These are phyloP conservation scores for Dynastes hyllus DNA, from an alignment of 2,888 invertebrate genomes.

Conservation along the genomic window DNA sequence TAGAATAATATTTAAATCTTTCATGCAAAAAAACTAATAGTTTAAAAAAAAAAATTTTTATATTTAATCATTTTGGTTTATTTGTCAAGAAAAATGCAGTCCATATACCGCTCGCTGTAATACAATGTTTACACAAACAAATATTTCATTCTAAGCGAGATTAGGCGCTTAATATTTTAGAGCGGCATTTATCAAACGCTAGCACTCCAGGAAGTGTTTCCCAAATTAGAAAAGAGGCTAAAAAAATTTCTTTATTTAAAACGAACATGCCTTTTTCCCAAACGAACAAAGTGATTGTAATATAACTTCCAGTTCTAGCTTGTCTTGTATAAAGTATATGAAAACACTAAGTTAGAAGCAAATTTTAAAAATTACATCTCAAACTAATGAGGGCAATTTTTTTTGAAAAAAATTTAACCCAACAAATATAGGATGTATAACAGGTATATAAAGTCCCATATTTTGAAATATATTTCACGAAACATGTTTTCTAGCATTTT, in stretches of 20 bases:
- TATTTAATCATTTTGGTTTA: too few relatives aligned
- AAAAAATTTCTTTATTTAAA: not conserved
- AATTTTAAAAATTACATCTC: not conserved
- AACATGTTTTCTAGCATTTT: constrained; percentile 7
- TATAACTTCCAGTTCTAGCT: not conserved
- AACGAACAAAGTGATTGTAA: not conserved
- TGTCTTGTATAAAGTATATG: not conserved
- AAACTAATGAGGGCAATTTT: too few relatives aligned
- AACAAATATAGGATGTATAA: not conserved
- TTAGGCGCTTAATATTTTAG: not conserved
- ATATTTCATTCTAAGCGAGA: not conserved
- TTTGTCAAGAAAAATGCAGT: too few relatives aligned
- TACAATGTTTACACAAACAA: too few relatives aligned
- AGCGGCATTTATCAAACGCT: not conserved
- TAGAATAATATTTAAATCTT: too few relatives aligned
- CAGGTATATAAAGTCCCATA: not conserved
- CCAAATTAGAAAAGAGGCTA: not conserved
- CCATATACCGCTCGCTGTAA: too few relatives aligned
- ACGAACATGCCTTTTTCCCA: not conserved
- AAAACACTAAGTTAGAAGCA: not conserved
- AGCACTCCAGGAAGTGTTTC: not conserved
- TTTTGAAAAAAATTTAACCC: too few relatives aligned
- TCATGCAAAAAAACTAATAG: too few relatives aligned
- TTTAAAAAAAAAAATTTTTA: too few relatives aligned
- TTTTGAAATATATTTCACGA: not conserved